phyloP scores from a whole-genome alignment of 1,140 invertebrate genomes.

The Ptiloglossa arizonensis region DNA sequence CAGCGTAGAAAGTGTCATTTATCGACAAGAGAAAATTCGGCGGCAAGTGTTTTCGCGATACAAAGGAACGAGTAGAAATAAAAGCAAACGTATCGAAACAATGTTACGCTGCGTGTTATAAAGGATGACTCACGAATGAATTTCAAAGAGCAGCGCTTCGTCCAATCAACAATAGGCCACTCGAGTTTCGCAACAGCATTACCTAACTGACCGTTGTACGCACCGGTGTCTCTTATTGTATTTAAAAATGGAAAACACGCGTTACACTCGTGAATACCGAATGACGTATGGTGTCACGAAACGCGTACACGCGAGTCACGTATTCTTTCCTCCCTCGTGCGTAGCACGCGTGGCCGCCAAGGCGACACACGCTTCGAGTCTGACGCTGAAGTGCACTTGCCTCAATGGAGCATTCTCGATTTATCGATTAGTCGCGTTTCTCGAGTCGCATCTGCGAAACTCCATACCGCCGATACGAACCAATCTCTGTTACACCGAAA shows the following conservation, averaged over 20 bases:
- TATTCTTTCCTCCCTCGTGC: neutral
- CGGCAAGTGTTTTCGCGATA: too few relatives aligned
- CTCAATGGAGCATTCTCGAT: slow-evolving; percentile 68
- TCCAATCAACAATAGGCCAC: slow-evolving; percentile 1
- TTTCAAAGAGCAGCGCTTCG: slow-evolving; percentile 19
- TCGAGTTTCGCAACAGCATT: slow-evolving; percentile 47
- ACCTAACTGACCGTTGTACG: slow-evolving; percentile 13
- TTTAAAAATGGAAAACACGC: slow-evolving; percentile 48
- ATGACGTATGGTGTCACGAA: slow-evolving; percentile 44
- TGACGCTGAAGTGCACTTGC: slow-evolving; percentile 28
- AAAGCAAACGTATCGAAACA: neutral
- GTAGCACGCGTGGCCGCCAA: neutral
- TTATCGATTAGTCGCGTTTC: slow-evolving; percentile 34
- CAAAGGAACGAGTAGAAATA: neutral
- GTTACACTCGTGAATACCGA: slow-evolving; percentile 15
- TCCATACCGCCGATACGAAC: too few relatives aligned
- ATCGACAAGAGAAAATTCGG: too few relatives aligned
- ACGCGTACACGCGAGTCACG: slow-evolving; percentile 40
- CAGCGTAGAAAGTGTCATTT: too few relatives aligned
- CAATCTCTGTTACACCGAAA: too few relatives aligned
- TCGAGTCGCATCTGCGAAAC: too few relatives aligned
- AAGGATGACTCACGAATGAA: slow-evolving; percentile 14
- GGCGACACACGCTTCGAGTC: slow-evolving; percentile 27
- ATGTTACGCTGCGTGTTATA: neutral
- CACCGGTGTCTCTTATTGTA: slow-evolving; percentile 31